A percentile compares a stretch with the other conserved stretches of the same genome.
phyloP scores from a whole-genome alignment of 2,888 invertebrate genomes.

The Carterocephalus palaemon region DNA sequence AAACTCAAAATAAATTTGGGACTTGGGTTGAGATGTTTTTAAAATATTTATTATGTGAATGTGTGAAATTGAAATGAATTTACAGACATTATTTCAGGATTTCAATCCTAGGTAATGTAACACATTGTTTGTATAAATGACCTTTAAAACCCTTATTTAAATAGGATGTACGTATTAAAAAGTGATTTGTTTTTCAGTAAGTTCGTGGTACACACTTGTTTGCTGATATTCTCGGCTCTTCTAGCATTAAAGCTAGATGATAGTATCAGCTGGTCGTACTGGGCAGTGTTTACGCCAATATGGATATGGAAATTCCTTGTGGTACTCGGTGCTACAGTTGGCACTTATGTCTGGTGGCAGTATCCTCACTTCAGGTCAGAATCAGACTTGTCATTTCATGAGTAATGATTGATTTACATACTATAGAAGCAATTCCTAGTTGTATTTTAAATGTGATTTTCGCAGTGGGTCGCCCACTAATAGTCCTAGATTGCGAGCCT shows the following conservation, averaged over 20 bases:
- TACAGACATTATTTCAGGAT: constrained; percentile 92
- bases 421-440: constrained; percentile 5
- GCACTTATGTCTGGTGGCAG: constrained; percentile 97
- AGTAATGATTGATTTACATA: not conserved
- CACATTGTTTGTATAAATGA: too few species aligned
- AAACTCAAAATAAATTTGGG: constrained; percentile 6
- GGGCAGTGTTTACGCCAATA: constrained; percentile 97
- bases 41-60: constrained; percentile 45
- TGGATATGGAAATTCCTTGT: constrained; percentile 98
- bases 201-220: constrained; percentile 96
- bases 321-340: constrained; percentile 92
- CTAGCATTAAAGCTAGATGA: constrained; percentile 94
- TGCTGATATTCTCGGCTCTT: constrained; percentile 93
- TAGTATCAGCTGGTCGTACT: constrained; percentile 94
- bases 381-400: not conserved
- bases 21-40: constrained; percentile 19
- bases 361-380: constrained; percentile 94
- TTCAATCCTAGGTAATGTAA: constrained; percentile 90
- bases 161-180: too few species aligned
- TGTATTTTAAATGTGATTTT: constrained; percentile 2
- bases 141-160: too few species aligned
- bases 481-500: not conserved
- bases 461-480: constrained; percentile 1
- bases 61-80: constrained; percentile 87
- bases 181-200: constrained; percentile 82